phyloP scores from a whole-genome alignment of 2,113 vertebrate species.

The Tragelaphus buxtoni region DNA sequence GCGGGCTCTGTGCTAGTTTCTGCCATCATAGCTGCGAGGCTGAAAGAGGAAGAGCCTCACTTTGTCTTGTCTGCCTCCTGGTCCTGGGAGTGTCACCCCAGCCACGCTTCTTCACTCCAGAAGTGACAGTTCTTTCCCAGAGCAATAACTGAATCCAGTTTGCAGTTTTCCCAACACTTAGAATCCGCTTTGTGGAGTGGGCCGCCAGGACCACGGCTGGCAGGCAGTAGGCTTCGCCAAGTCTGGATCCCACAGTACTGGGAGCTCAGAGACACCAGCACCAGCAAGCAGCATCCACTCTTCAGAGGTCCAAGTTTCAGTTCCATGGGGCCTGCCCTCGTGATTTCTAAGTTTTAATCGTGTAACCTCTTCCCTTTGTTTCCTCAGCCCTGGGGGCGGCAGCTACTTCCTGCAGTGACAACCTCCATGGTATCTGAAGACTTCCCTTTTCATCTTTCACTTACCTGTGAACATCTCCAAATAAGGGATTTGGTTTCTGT shows the following conservation, averaged over 20 bases:
- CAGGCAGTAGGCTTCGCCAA: neutral
- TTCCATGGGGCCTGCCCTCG: neutral
- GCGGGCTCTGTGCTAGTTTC: rapidly evolving
- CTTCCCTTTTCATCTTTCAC: neutral
- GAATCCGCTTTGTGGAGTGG: neutral
- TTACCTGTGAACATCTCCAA: neutral
- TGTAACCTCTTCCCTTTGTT: neutral
- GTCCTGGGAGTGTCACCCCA: neutral
- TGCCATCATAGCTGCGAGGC: neutral
- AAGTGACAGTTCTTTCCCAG: neutral
- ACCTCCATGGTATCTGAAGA: neutral
- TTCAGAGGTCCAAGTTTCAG: neutral
- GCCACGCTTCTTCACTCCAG: neutral
- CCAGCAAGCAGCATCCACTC: neutral
- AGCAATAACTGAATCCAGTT: neutral
- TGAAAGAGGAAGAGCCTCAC: neutral
- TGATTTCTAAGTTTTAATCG: neutral
- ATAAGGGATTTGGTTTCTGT: neutral
- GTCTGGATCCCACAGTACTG: neutral
- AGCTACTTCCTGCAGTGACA: neutral
- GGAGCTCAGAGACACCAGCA: neutral
- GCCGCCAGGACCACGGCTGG: rapidly evolving
- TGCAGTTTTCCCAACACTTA: neutral
- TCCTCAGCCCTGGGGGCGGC: neutral
- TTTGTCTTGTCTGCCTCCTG: neutral